Conservation (phyloP, 30 jellyfish, hydroid and myxozoan genomes). For the Pseudorhiza aurosa region DNA sequence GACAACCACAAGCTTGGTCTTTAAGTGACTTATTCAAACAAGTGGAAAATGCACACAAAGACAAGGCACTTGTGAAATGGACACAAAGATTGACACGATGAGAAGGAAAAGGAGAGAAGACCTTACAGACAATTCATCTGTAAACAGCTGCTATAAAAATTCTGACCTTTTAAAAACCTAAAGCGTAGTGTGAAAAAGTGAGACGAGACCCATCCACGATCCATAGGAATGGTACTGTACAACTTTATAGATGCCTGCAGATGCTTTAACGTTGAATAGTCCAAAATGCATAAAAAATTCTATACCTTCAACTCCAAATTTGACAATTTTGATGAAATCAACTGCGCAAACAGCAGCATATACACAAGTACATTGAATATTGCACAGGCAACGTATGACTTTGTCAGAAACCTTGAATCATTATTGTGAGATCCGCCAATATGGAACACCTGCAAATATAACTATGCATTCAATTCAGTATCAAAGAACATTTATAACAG, state of each 20-base stretch:
- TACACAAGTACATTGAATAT: slow-evolving; percentile 79
- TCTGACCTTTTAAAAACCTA: not conserved
- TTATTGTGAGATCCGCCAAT: slow-evolving; percentile 67
- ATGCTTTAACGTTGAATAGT: no score
- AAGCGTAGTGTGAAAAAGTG: not conserved
- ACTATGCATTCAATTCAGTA: not conserved
- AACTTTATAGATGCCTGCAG: no score
- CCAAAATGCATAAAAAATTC: not conserved
- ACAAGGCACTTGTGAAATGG: no score
- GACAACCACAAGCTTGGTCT: no score
- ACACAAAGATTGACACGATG: no score
- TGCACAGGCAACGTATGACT: slow-evolving; percentile 80
- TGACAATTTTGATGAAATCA: slow-evolving; percentile 68
- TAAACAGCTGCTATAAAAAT: no score
- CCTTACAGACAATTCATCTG: no score
- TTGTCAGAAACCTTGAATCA: slow-evolving; percentile 83
- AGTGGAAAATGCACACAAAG: no score
- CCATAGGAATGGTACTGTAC: no score
- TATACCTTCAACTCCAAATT: slow-evolving; percentile 57
- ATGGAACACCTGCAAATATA: slow-evolving; percentile 72
- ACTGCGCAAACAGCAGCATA: slow-evolving; percentile 79
- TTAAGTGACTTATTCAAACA: no score
- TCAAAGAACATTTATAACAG: no score
- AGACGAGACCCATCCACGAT: not conserved
- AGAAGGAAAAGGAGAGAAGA: no score